These are phyloP conservation scores for Tetragnatha versicolor DNA, from an alignment of 1,140 invertebrate genomes.

Conservation along the genomic window DNA sequence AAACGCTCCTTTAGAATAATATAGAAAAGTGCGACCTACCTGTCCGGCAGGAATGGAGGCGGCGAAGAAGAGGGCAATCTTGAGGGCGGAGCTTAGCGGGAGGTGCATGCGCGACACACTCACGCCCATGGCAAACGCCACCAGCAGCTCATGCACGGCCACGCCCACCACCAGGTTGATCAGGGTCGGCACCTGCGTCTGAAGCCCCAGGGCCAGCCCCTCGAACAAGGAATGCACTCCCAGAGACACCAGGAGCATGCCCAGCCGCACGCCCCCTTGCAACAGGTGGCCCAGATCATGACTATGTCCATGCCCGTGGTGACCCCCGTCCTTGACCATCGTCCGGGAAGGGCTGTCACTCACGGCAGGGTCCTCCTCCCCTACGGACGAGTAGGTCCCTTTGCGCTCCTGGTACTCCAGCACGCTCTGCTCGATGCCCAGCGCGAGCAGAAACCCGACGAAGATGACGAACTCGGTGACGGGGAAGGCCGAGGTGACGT, in stretches of 20 bases:
- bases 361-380: neutral
- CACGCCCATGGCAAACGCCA: conserved; percentile 63
- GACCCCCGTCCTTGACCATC: neutral
- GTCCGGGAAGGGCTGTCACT: conserved; percentile 22
- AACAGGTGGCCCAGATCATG: conserved; percentile 49
- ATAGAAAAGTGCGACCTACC: no score
- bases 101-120: conserved; percentile 60
- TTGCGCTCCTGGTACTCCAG: conserved; percentile 46
- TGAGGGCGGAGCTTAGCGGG: conserved; percentile 49
- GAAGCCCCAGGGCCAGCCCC: conserved; percentile 62
- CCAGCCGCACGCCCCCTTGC: conserved; percentile 58
- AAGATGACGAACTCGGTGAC: conserved; percentile 76
- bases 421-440: conserved; percentile 79
- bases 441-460: conserved; percentile 83
- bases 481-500: conserved; percentile 65
- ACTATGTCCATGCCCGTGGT: conserved; percentile 42
- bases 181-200: conserved; percentile 58
- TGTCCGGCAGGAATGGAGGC: conserved; percentile 62
- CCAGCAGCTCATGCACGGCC: conserved; percentile 62
- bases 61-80: conserved; percentile 59
- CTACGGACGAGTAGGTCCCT: conserved; percentile 20
- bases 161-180: conserved; percentile 61
- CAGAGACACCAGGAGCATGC: conserved; percentile 61
- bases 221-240: conserved; percentile 63
- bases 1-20: neutral